These are phyloP conservation scores for Penaeus vannamei DNA, from an alignment of 1,140 invertebrate genomes.

Conservation along the genomic window DNA sequence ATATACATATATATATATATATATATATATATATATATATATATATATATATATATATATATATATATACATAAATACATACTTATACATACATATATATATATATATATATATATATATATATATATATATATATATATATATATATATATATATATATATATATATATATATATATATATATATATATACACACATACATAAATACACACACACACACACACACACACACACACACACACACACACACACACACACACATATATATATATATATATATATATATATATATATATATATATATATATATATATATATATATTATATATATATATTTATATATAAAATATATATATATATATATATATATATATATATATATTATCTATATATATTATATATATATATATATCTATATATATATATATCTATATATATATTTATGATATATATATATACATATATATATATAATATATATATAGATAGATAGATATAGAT, in stretches of 20 bases:
- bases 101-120: not conserved
- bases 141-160: not conserved
- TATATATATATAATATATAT: no score
- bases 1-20: no score
- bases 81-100: not conserved
- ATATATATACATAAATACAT: not conserved
- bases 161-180: not conserved
- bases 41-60: no score
- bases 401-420: slow-evolving; percentile 18
- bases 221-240: not conserved
- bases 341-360: no score
- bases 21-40: no score
- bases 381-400: not conserved
- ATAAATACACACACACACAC: not conserved
- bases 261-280: slow-evolving; percentile 18
- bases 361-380: no score
- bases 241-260: not conserved
- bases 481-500: no score
- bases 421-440: slow-evolving; percentile 24
- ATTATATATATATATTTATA: no score
- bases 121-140: not conserved
- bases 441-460: no score
- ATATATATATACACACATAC: not conserved
- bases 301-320: not conserved
- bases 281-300: not conserved